Base-by-base conservation (phyloP, 2,113 vertebrate species). In the Copsychus sechellarum region DNA sequence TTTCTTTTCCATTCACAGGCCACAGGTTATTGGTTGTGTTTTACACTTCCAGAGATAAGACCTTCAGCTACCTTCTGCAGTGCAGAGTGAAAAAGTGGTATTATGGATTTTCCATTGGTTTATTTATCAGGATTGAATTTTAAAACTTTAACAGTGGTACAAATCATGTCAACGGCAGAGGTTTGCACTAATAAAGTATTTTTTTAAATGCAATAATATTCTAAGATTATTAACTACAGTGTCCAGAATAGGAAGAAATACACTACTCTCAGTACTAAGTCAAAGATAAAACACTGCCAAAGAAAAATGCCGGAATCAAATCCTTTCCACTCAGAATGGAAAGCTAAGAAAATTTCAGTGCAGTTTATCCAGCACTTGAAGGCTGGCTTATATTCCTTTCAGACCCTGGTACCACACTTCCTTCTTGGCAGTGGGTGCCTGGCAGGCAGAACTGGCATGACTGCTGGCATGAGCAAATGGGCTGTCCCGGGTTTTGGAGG, bases 401-500 rank as follows among this genome's bases (percentile, higher is more conserved):
- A 64, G 47, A 19, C 14, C 54, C 12, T 73, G 25, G 45, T 81
- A 83, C n/a, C 28, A 6, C 45, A 28, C 38, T 87, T 77, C 61
- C 15, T 23, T 47, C 47, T 58, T 54, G 43, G 34, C 38, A 53
- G 29, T 34, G 13, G 4, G 15, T 58, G 26, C 61, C 40, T 56
- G 25, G 31, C n/a, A 76, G 50, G 54, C 53, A 65, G 47, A 58
- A 28, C 69, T 79, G 54, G 18, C 66, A 54, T 24, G 42, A 43
- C 64, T 95, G 60, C 86, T 88, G 54, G 78, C 81, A 72, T 69
- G 26, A 87, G 79, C 77, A 96, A 86, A 91, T 45, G 78, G 82
- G 85, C 90, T 80, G 64, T 96, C 95, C 77, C 24, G 22, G 93
- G 90, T 87, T 92, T 89, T 90, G 34, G 36, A 94, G 81, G 51